These are phyloP conservation scores for Mesocricetus auratus DNA, from an alignment of 2,113 vertebrate genomes.

Conservation along the genomic window DNA sequence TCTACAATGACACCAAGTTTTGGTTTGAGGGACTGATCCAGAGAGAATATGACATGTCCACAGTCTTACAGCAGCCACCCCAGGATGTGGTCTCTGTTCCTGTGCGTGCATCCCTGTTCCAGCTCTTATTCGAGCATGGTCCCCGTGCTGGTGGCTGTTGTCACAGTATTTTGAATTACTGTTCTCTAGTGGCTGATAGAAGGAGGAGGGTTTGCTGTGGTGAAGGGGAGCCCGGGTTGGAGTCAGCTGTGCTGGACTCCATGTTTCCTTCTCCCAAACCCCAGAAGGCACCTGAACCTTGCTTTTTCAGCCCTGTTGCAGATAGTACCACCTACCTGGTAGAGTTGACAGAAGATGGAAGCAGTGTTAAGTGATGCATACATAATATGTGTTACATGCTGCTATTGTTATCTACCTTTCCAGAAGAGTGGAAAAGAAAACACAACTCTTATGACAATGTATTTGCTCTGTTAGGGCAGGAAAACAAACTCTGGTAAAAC, in stretches of 20 bases:
- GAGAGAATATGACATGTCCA: background rate
- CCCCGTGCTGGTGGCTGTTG: background rate
- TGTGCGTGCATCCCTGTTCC: background rate
- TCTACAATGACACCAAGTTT: background rate
- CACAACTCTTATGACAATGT: constrained; percentile 2
- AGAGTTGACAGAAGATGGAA: background rate
- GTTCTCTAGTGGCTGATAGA: background rate
- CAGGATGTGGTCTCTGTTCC: background rate
- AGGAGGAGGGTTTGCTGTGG: background rate
- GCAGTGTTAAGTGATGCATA: background rate
- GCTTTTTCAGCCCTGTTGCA: background rate
- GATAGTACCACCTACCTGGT: background rate
- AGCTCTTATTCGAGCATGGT: background rate
- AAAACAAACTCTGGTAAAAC: background rate
- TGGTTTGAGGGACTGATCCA: background rate
- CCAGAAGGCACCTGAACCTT: background rate
- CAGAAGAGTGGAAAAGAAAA: constrained; percentile 39
- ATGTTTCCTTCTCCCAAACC: background rate
- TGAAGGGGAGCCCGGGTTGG: background rate
- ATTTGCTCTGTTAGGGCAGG: background rate
- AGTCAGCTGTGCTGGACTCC: background rate
- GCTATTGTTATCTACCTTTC: constrained; percentile 17
- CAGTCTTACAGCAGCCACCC: background rate
- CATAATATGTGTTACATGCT: background rate
- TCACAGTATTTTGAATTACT: constrained; percentile 4